Evolutionary conservation across 2,888 invertebrate species (phyloP).

Genomic region (Apotomis turbidana): DNA sequence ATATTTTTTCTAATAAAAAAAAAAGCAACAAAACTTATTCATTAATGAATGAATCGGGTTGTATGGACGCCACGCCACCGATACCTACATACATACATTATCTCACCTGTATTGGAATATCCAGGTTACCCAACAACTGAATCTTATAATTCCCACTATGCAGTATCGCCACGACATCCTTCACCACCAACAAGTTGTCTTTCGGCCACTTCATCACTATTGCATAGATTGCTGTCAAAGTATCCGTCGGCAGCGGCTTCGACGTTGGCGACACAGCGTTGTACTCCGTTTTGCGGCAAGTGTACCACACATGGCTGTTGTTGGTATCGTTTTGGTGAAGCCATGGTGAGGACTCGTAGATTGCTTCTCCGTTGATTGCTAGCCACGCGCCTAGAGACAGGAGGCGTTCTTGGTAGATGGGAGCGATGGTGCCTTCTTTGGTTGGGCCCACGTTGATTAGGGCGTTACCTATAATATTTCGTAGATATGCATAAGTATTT

Average conservation of each 20-base stretch:
- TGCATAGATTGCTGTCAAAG: conserved; percentile 79
- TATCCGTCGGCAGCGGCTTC: conserved; percentile 41
- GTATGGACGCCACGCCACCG: too few relatives aligned
- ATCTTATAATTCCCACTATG: conserved; percentile 62
- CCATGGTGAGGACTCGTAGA: conserved; percentile 92
- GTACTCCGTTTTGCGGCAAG: conserved; percentile 49
- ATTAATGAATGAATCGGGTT: too few relatives aligned
- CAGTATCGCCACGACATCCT: conserved; percentile 70
- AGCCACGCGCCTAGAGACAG: conserved; percentile 92
- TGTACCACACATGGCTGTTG: conserved; percentile 87
- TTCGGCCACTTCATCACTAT: conserved; percentile 86
- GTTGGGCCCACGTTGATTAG: conserved; percentile 95
- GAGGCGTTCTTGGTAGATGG: conserved; percentile 94
- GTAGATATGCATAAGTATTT: not conserved
- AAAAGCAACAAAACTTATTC: too few relatives aligned
- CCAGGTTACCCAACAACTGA: conserved; percentile 78
- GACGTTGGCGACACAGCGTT: conserved; percentile 36
- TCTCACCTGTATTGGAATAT: conserved; percentile 52
- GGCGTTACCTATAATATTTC: conserved; percentile 85
- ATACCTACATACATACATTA: too few relatives aligned
- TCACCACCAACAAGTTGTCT: conserved; percentile 68
- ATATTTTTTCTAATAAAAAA: too few relatives aligned
- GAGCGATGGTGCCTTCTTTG: conserved; percentile 92
- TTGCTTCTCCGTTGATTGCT: conserved; percentile 92
- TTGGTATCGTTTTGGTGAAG: conserved; percentile 90